A percentile compares a stretch with the other conserved stretches of the same genome.
Evolutionary conservation across 1,140 invertebrate genomes (phyloP).

Genomic region (Argopecten irradians): DNA sequence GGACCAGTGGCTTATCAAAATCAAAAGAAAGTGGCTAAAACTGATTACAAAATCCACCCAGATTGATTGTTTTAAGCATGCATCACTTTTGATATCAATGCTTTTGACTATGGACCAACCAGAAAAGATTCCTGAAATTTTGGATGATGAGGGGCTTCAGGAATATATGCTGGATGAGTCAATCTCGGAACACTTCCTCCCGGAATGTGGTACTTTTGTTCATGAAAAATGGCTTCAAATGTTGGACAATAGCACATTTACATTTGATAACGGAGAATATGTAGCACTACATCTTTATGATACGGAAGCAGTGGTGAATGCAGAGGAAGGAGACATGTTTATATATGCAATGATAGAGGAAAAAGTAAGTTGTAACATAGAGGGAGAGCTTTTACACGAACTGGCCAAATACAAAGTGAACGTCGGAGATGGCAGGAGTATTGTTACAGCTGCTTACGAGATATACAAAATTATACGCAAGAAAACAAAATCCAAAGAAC

Average conservation of each 20-base stretch:
- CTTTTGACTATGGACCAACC: neutral
- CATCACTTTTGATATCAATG: neutral
- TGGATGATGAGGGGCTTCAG: neutral
- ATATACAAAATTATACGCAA: constrained; percentile 64
- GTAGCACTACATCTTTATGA: constrained; percentile 29
- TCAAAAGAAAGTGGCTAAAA: neutral
- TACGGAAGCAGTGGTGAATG: neutral
- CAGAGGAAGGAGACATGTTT: constrained; percentile 3
- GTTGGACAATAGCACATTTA: constrained; percentile 36
- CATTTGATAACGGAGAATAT: constrained; percentile 34
- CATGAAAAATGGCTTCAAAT: constrained; percentile 39
- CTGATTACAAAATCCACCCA: constrained; percentile 5
- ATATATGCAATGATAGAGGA: constrained; percentile 24
- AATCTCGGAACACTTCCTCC: neutral
- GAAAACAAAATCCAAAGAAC: too few relatives aligned
- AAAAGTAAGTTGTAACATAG: neutral
- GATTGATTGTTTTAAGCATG: neutral
- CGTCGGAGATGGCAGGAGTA: constrained; percentile 51
- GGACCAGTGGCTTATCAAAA: neutral
- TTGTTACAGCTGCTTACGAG: constrained; percentile 52
- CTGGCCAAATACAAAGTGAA: constrained; percentile 52
- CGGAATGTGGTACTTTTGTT: constrained; percentile 33
- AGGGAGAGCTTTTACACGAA: constrained; percentile 3
- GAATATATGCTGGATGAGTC: neutral
- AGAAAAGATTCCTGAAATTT: neutral